Evolutionary conservation across 2,113 vertebrate species (phyloP).

Genomic region (Pangasianodon gigas): DNA sequence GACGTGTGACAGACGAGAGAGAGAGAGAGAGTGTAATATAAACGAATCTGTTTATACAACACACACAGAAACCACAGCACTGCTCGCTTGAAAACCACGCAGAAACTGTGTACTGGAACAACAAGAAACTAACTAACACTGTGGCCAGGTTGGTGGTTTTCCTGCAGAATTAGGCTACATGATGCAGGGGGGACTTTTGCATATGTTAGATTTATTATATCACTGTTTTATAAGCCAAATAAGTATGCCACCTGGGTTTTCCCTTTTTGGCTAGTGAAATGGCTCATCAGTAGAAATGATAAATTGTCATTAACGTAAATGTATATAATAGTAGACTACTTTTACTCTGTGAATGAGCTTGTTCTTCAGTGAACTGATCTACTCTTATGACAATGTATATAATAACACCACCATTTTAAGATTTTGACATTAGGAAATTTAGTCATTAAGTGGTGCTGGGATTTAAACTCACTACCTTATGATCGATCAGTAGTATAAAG

Average conservation of each 20-base stretch:
- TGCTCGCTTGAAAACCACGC: not conserved
- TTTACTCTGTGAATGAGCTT: too few relatives aligned
- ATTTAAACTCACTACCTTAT: not conserved
- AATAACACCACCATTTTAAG: not conserved
- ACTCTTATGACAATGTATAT: not conserved
- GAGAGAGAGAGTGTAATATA: conserved; percentile 4
- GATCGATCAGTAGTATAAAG: not conserved
- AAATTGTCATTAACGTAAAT: too few relatives aligned
- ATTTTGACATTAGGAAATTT: not conserved
- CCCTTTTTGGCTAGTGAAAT: too few relatives aligned
- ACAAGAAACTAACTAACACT: not conserved
- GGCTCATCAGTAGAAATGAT: too few relatives aligned
- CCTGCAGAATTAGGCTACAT: not conserved
- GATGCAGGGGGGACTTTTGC: not conserved
- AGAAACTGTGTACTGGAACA: not conserved
- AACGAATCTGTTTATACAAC: not conserved
- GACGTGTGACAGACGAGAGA: not conserved
- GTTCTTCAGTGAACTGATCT: not conserved
- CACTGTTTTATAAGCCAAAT: too few relatives aligned
- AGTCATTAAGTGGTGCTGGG: not conserved
- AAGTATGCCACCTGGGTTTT: too few relatives aligned
- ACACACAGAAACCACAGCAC: not conserved
- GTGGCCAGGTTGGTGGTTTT: not conserved
- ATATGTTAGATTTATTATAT: too few relatives aligned
- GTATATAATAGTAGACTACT: too few relatives aligned